phyloP scores from a whole-genome alignment of 2,888 invertebrate species.

The Dynastes maya region DNA sequence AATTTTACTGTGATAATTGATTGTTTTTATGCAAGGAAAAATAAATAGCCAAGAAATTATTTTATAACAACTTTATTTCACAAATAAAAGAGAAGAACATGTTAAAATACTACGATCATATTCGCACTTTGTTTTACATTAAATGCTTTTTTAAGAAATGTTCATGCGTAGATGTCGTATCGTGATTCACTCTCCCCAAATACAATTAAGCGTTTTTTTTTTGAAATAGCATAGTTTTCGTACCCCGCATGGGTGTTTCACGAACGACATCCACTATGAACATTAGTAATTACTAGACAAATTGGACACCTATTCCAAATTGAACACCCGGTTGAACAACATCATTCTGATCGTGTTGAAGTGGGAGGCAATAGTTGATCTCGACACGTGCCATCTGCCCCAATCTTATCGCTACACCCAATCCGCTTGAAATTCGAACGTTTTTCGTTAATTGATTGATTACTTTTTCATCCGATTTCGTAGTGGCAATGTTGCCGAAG shows the following conservation, averaged over 20 bases:
- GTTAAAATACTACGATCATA: constrained; percentile 23
- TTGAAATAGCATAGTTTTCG: no score
- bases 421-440: constrained; percentile 84
- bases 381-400: constrained; percentile 92
- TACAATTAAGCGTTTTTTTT: neutral
- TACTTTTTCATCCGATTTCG: constrained; percentile 70
- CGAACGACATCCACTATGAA: constrained; percentile 12
- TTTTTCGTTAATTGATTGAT: constrained; percentile 71
- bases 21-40: neutral
- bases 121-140: neutral
- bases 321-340: constrained; percentile 81
- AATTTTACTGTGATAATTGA: no score
- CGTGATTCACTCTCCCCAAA: neutral
- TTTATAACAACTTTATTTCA: constrained; percentile 37
- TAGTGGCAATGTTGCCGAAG: constrained; percentile 84
- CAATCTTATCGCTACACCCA: constrained; percentile 88
- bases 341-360: constrained; percentile 78
- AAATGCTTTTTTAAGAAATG: constrained; percentile 18
- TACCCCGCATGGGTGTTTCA: neutral
- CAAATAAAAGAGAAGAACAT: neutral
- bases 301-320: constrained; percentile 88
- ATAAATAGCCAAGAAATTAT: neutral
- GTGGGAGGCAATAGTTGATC: constrained; percentile 93
- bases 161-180: neutral
- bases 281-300: constrained; percentile 74